Evolutionary conservation across 2,797 vertebrate species (phyloP), one percentile per base, ranked within the genome.

Genomic region (Fratercula arctica): DNA sequence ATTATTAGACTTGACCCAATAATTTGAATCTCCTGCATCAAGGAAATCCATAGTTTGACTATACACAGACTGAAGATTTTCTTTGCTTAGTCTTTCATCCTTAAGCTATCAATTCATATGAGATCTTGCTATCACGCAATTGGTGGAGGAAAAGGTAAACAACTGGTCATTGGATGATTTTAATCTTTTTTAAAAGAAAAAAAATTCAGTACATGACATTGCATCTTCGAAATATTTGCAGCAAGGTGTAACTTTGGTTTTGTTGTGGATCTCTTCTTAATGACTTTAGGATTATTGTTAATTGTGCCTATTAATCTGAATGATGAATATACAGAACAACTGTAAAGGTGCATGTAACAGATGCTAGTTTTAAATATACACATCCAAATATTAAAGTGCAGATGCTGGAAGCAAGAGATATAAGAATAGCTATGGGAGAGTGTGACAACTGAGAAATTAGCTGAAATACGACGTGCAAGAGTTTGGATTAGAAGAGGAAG

Each of bases 191-290:
- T 53, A 13, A 85, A 67, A 61, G 21, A 45, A 91, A 80, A 74
- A 54, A 26, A 10, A 1, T 13, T 33, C 16, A 43, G 9, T 56
- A 31, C 10, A 1, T 50, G 31, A 2, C 11, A 19, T 35, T 0
- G 0, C 13, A 17, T 60, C 28, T 83, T 87, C 56, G 43, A 46
- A 67, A 68, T 51, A 31, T 48, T 35, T 87, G 12, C 29, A 43
- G 21, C 29, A 75, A 74, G 11, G 9, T 61, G 10, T 73, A 73
- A 82, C 50, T 85, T 89, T 53, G 25, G 5, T 82, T 64, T 90
- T 60, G 17, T 53, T 76, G n/a, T 9, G 19, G 25, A 31, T 64
- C 63, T 64, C 63, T 69, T 69, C 35, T 48, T 46, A 68, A 59
- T 64, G 37, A 74, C 39, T 57, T 69, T 19, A 25, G 61, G 21